A percentile compares a stretch with the other conserved stretches of the same genome.
phyloP scores from a whole-genome alignment of 2,888 invertebrate genomes.

The Idaea aversata region DNA sequence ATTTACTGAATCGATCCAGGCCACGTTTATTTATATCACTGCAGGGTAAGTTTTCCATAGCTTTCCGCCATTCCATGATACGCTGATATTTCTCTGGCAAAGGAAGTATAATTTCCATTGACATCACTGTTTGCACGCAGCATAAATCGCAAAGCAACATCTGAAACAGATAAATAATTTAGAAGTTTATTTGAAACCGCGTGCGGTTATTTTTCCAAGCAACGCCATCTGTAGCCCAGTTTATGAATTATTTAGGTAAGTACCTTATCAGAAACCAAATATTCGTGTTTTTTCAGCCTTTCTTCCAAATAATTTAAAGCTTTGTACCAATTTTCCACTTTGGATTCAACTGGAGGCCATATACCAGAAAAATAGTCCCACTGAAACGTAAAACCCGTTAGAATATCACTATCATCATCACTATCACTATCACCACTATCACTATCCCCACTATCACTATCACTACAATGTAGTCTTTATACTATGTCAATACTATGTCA shows the following conservation, averaged over 20 bases:
- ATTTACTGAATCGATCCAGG: slow-evolving; percentile 41
- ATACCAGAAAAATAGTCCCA: slow-evolving; percentile 52
- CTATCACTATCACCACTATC: too few relatives aligned
- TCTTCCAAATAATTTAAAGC: slow-evolving; percentile 56
- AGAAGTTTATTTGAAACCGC: background rate
- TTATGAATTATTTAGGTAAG: too few relatives aligned
- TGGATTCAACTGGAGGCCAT: slow-evolving; percentile 35
- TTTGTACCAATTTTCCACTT: slow-evolving; percentile 45
- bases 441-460: too few relatives aligned
- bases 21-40: slow-evolving; percentile 55
- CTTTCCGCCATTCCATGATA: slow-evolving; percentile 61
- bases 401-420: too few relatives aligned
- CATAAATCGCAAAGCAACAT: slow-evolving; percentile 64
- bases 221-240: too few relatives aligned
- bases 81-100: slow-evolving; percentile 50
- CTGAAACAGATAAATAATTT: slow-evolving; percentile 41
- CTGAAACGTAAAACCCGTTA: slow-evolving; percentile 39
- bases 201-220: too few relatives aligned
- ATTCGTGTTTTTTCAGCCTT: slow-evolving; percentile 39
- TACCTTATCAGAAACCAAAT: slow-evolving; percentile 61
- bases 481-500: too few relatives aligned
- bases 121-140: slow-evolving; percentile 66
- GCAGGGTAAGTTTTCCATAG: slow-evolving; percentile 43
- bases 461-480: too few relatives aligned
- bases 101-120: slow-evolving; percentile 61